phyloP scores from a whole-genome alignment of 2,797 vertebrate species.

The Leuciscus waleckii region DNA sequence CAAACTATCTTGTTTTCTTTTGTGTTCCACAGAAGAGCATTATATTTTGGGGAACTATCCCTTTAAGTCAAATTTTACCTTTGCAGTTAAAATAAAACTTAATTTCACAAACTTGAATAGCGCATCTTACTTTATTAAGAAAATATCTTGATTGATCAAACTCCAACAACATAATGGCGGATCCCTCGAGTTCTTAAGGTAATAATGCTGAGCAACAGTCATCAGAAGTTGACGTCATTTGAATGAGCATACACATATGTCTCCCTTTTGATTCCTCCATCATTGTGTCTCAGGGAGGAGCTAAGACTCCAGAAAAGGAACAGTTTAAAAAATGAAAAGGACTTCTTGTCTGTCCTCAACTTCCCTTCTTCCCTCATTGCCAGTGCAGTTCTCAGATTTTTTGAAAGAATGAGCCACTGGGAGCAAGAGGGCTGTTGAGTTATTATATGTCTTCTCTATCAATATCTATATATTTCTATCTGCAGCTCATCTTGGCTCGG shows the following conservation, averaged over 20 bases:
- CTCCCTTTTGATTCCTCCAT: neutral
- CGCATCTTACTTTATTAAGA: neutral
- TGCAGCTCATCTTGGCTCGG: conserved; percentile 12
- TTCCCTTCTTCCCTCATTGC: neutral
- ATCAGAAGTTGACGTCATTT: neutral
- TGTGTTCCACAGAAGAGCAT: neutral
- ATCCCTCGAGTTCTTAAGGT: neutral
- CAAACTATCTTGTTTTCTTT: neutral
- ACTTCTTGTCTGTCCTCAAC: neutral
- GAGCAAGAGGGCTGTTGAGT: conserved; percentile 2
- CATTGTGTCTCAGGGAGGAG: neutral
- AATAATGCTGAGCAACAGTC: neutral
- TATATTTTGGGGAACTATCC: neutral
- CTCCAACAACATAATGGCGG: neutral
- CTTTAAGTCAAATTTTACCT: neutral
- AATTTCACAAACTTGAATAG: neutral
- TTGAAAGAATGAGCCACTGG: conserved; percentile 9
- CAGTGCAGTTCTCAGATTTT: neutral
- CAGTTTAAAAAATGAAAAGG: neutral
- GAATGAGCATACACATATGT: neutral
- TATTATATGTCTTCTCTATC: conserved; percentile 29
- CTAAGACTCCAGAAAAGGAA: neutral
- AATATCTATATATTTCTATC: neutral
- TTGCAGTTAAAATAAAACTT: neutral
- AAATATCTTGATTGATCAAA: conserved; percentile 6